These are phyloP conservation scores for Batillaria attramentaria DNA, from an alignment of 1,140 invertebrate genomes.

Conservation along the genomic window DNA sequence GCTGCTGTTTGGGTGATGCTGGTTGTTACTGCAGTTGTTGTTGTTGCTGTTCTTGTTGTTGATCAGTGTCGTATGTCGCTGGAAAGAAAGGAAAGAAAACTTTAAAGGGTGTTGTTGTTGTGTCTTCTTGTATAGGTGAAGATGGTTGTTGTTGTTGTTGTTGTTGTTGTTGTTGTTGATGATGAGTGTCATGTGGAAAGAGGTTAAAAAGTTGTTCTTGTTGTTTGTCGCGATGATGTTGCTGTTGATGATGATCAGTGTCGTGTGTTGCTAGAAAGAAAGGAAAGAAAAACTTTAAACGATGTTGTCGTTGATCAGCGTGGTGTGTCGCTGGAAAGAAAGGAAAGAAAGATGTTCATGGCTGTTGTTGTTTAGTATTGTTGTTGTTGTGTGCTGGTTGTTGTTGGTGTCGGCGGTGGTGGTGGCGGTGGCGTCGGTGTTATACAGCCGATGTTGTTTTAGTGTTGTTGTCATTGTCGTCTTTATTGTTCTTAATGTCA, in stretches of 20 bases:
- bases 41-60: not conserved
- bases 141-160: not conserved
- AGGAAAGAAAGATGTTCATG: not conserved
- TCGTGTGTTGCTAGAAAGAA: no score
- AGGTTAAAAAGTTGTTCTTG: not conserved
- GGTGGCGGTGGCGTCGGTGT: not conserved
- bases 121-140: not conserved
- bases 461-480: no score
- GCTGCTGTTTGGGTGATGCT: not conserved
- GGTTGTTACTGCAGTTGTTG: not conserved
- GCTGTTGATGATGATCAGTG: not conserved
- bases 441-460: no score
- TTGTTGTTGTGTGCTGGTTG: not conserved
- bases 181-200: not conserved
- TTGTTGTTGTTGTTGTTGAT: not conserved
- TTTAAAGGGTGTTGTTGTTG: not conserved
- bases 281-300: no score
- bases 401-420: not conserved
- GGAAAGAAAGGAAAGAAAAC: slow-evolving; percentile 25
- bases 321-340: slow-evolving; percentile 49
- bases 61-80: slow-evolving; percentile 51
- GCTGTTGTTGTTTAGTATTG: not conserved
- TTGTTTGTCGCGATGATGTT: not conserved
- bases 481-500: no score
- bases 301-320: slow-evolving; percentile 37